These are phyloP conservation scores for Mesocentrotus franciscanus DNA, from an alignment of 53 echinoderm and acorn worm species.

Conservation along the genomic window DNA sequence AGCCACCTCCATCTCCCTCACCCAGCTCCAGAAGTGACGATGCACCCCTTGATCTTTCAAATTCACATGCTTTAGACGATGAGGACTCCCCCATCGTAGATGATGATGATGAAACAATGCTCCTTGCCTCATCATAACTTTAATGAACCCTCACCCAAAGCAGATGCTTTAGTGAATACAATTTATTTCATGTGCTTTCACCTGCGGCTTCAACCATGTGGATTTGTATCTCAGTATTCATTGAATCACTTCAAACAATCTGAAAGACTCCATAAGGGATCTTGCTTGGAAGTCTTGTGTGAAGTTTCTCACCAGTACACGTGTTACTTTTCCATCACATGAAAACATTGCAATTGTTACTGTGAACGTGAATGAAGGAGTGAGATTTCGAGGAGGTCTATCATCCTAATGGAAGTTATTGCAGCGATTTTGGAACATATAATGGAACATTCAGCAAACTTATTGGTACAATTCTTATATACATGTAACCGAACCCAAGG, in stretches of 20 bases:
- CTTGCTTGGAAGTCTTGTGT: neutral
- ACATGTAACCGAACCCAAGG: neutral
- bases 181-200: slow-evolving; percentile 37
- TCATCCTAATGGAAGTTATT: neutral
- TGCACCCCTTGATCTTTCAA: slow-evolving; percentile 52
- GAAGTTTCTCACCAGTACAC: neutral
- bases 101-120: slow-evolving; percentile 36
- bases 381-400: neutral
- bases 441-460: neutral
- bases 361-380: neutral
- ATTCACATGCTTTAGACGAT: neutral
- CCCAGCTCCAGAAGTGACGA: slow-evolving; percentile 40
- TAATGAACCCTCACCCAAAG: neutral
- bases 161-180: neutral
- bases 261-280: neutral
- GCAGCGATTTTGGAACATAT: neutral
- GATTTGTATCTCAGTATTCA: slow-evolving; percentile 3
- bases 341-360: neutral
- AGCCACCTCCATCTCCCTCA: slow-evolving; percentile 12
- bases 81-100: neutral
- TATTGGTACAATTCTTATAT: neutral
- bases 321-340: neutral
- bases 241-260: neutral
- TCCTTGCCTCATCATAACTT: slow-evolving; percentile 21
- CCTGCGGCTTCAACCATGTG: neutral